phyloP scores from a whole-genome alignment of 2,888 invertebrate species.

The Caenorhabditis drosophilae region DNA sequence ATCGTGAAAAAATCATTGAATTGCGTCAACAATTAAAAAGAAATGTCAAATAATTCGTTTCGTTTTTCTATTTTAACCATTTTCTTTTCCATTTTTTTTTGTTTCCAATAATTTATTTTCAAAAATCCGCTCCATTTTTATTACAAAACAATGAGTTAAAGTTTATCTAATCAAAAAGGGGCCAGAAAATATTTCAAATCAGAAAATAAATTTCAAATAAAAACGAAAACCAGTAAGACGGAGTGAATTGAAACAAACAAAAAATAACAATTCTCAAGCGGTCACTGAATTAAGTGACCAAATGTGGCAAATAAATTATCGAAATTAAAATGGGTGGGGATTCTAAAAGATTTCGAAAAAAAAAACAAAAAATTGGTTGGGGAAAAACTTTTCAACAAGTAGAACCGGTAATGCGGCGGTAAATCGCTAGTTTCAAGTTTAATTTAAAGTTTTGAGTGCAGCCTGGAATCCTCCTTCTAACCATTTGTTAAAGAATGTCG shows the following conservation, averaged over 20 bases:
- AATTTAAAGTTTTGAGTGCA: conserved; percentile 28
- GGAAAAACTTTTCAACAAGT: no score
- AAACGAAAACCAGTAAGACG: conserved; percentile 28
- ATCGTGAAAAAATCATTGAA: conserved; percentile 63
- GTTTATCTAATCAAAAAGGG: background rate
- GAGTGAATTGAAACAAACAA: conserved; percentile 33
- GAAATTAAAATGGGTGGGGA: conserved; percentile 3
- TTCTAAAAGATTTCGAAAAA: conserved; percentile 14
- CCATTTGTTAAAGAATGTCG: conserved; percentile 13
- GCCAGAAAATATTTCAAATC: background rate
- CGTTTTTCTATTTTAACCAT: background rate
- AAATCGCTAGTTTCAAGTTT: conserved; percentile 1
- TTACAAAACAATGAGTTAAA: no score
- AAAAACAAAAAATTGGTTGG: background rate
- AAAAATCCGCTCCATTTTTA: no score
- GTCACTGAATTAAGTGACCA: no score
- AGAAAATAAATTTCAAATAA: background rate
- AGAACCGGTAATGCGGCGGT: no score
- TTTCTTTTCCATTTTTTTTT: no score
- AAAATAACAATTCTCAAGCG: no score
- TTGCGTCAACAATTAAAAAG: conserved; percentile 55
- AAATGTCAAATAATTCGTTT: conserved; percentile 22
- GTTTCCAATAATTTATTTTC: background rate
- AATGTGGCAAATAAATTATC: no score
- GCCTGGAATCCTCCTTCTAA: conserved; percentile 25